These are phyloP conservation scores for Aphidius gifuensis DNA, from an alignment of 1,140 invertebrate species.

Conservation along the genomic window DNA sequence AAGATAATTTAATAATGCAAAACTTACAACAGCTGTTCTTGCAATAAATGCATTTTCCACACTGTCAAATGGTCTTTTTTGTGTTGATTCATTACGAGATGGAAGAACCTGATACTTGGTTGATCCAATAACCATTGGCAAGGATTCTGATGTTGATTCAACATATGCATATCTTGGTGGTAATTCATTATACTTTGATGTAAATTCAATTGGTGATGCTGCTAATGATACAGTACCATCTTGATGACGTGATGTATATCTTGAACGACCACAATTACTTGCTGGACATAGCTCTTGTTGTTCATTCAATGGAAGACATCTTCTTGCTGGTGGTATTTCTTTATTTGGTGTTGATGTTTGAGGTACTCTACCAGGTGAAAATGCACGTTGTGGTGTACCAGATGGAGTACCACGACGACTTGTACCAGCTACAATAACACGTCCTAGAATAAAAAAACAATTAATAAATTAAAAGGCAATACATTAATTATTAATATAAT, in stretches of 20 bases:
- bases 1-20: background rate
- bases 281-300: constrained; percentile 38
- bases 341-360: constrained; percentile 52
- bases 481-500: background rate
- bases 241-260: constrained; percentile 31
- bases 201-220: constrained; percentile 19
- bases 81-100: constrained; percentile 19
- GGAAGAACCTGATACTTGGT: constrained; percentile 44
- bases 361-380: constrained; percentile 32
- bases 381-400: constrained; percentile 42
- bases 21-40: constrained; percentile 52
- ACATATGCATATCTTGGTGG: constrained; percentile 40
- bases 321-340: constrained; percentile 44
- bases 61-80: constrained; percentile 41
- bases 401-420: constrained; percentile 30
- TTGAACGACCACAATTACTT: constrained; percentile 42
- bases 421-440: constrained; percentile 19
- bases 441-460: constrained; percentile 11
- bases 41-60: constrained; percentile 52
- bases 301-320: constrained; percentile 48
- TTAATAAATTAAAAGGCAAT: constrained; percentile 3
- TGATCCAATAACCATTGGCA: constrained; percentile 45
- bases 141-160: constrained; percentile 39
- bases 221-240: constrained; percentile 16
- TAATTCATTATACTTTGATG: constrained; percentile 21